Percentiles rank a stretch among this genome's conserved stretches.
These are phyloP conservation scores for Torymus texanus DNA, from an alignment of 2,888 invertebrate species.

Conservation along the genomic window DNA sequence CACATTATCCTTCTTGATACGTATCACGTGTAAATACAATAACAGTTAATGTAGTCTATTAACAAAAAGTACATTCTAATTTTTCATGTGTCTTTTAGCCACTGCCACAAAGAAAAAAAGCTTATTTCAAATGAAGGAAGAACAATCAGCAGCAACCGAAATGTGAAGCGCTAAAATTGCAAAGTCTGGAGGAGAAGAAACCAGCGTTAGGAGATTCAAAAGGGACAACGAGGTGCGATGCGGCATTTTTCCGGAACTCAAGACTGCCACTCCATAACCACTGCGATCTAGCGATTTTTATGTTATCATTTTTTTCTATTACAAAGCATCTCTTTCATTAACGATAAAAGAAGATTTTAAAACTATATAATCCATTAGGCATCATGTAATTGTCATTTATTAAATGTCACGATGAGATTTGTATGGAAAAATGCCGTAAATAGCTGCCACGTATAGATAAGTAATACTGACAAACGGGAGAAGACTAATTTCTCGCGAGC, in stretches of 20 bases:
- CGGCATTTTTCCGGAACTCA: slow-evolving; percentile 70
- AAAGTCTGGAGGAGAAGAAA: slow-evolving; percentile 57
- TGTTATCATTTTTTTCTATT: slow-evolving; percentile 31
- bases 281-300: slow-evolving; percentile 44
- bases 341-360: slow-evolving; percentile 2
- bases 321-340: slow-evolving; percentile 11
- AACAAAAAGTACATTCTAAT: slow-evolving; percentile 5
- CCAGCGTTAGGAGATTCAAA: slow-evolving; percentile 47
- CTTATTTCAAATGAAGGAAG: slow-evolving; percentile 69
- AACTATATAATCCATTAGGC: slow-evolving; percentile 22
- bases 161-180: slow-evolving; percentile 57
- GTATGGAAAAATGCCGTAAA: slow-evolving; percentile 40
- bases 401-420: slow-evolving; percentile 28
- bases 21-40: no score
- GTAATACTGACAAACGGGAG: slow-evolving; percentile 8
- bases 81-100: slow-evolving; percentile 64
- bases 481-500: slow-evolving; percentile 35
- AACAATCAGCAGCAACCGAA: slow-evolving; percentile 58
- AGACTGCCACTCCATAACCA: slow-evolving; percentile 71
- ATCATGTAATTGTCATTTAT: slow-evolving; percentile 21
- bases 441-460: slow-evolving; percentile 5
- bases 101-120: slow-evolving; percentile 73
- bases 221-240: slow-evolving; percentile 20
- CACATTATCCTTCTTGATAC: not conserved
- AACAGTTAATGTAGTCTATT: no score